Evolutionary conservation across 2,888 invertebrate species (phyloP), one percentile per base, ranked within the genome.

Genomic region (Clitarchus hookeri): DNA sequence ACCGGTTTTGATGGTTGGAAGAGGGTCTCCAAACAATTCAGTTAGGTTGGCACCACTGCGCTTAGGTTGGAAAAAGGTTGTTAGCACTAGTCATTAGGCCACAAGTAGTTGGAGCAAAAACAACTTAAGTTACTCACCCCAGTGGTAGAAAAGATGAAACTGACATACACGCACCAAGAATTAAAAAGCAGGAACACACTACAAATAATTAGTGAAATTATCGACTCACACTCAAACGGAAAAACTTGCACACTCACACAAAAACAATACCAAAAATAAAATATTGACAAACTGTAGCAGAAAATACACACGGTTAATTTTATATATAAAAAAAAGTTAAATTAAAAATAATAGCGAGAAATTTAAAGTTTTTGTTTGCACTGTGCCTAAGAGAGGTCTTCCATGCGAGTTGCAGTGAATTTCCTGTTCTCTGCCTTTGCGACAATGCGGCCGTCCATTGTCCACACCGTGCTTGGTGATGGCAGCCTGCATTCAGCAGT

Each of bases 381-480:
- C 79, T 79, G n/a, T 79, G 25, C 78, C 1, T 26, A 25, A 25
- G 78, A 78, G n/a, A 79, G 79, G 26, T 79, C 13, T 79, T 79
- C 25, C 6, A n/a, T 79, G 79, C 79, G 27, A 27, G 25, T 79
- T n/a, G 13, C 4, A 23, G 25, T 25, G 26, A 79, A 79, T 27
- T n/a, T 79, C 1, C 8, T 25, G 25, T 25, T 79, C 27, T 79
- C 79, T 19, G 79, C 4, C 79, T 79, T 79, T 4, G 23, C 79
- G 23, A n/a, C 79, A 79, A n/a, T n/a, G 25, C 78, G 27, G 19
- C 79, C 85, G 25, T 79, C 85, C 26, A 27, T 78, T 25, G 85
- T 85, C 85, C 85, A 85, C 9, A 54, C 85, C 85, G 16, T 78
- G 78, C 36, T n/a, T 26, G 23, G 53, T 9, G 19, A 85, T 78